Conservation (phyloP, 2,888 invertebrate genomes). For the Cyaniris semiargus region DNA sequence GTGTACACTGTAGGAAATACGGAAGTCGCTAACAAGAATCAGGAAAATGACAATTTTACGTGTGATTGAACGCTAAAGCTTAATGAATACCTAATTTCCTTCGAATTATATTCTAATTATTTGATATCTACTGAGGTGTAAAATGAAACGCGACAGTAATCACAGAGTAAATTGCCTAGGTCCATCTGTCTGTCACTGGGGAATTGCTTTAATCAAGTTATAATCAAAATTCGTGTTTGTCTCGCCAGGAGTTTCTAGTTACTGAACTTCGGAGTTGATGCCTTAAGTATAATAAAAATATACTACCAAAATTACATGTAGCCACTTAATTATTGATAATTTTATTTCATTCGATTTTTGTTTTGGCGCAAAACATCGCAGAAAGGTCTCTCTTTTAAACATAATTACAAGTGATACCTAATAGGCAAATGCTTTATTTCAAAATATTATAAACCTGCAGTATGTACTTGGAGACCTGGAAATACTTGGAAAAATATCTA, state of each 20-base stretch:
- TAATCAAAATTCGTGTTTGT: constrained; percentile 34
- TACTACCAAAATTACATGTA: neutral
- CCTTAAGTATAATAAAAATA: neutral
- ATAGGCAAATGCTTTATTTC: no score
- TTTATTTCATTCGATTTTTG: no score
- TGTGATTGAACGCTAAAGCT: constrained; percentile 4
- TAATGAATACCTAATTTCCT: constrained; percentile 12
- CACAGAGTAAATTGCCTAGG: constrained; percentile 53
- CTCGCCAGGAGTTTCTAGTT: constrained; percentile 26
- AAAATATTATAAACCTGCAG: no score
- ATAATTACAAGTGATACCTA: no score
- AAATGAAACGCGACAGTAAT: constrained; percentile 57
- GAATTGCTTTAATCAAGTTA: constrained; percentile 41
- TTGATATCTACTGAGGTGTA: constrained; percentile 59
- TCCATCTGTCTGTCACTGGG: constrained; percentile 39
- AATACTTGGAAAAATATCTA: neutral
- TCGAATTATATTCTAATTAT: constrained; percentile 49
- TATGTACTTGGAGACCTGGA: no score
- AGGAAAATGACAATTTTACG: neutral
- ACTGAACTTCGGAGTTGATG: constrained; percentile 17
- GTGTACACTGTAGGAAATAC: neutral
- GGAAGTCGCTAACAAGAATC: neutral
- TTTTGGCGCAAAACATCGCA: no score
- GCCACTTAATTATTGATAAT: no score
- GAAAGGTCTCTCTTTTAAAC: no score